Base-by-base conservation (phyloP, 1,140 invertebrate species). In the Halyomorpha halys region DNA sequence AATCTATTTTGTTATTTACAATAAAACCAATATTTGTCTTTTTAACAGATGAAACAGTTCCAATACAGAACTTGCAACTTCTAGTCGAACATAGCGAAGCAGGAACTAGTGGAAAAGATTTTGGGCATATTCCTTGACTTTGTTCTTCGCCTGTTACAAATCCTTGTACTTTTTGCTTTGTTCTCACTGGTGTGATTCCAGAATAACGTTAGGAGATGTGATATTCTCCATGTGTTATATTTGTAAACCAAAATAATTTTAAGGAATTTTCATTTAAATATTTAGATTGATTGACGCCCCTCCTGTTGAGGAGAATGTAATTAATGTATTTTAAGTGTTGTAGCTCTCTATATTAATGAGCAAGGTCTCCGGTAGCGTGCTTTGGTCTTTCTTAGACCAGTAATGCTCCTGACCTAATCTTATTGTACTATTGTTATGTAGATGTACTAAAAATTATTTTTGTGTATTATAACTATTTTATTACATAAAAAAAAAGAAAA, bases 381-480 rank as follows among this genome's bases (percentile, higher is more conserved):
- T 5, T 19, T 47, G 45, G 45, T 19, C 45, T 47, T 15, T 47
- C 13, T 2, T 3, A 3, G 15, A 47, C 27, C 15, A 47, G 18
- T 47, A 47, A 4, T 47, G 15, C 45, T 47, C 45, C 4, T n/a
- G 45, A 47, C 15, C 15, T 47, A 19, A n/a, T 5, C 15, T 47
- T 19, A 47, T 15, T n/a, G 45, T n/a, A 47, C 18, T 4, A n/a
- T 47, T 15, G 15, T 47, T 47, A 19, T 47, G 13, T n/a, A 47
- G 45, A 47, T 47, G 18, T 47, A 47, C 15, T 47, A 47, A 15
- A 19, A 47, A 47, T n/a, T 47, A 47, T 47, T 47, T 47, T 47
- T 47, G 45, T 47, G 15, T 47, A 47, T 47, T 47, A 47, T 47
- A 47, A 47, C 3, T 47, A 47, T 47, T 47, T 47, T 47, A 30